phyloP scores from a whole-genome alignment of 1,140 invertebrate genomes.

The Homarus americanus region DNA sequence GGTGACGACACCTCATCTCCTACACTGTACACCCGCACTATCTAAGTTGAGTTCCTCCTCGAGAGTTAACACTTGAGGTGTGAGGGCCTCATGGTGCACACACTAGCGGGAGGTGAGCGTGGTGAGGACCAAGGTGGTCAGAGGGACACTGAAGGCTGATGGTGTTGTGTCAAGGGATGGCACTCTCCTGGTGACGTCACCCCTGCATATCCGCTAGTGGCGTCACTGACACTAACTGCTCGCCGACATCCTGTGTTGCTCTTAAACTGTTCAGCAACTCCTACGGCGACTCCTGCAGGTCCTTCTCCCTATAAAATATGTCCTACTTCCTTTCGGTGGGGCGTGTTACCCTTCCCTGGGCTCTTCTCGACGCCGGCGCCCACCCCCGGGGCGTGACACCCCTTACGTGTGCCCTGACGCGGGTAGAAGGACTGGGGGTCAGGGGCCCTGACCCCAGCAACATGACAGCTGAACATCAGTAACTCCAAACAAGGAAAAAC shows the following conservation, averaged over 20 bases:
- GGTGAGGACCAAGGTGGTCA: background rate
- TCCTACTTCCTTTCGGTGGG: too few relatives aligned
- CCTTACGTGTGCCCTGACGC: conserved; percentile 14
- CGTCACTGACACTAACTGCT: background rate
- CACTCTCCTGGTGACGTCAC: conserved; percentile 8
- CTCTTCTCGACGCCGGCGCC: background rate
- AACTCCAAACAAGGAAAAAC: background rate
- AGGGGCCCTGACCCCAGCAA: conserved; percentile 22
- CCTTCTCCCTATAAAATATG: too few relatives aligned
- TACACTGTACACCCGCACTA: too few relatives aligned
- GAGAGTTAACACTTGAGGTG: background rate
- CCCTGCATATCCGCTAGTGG: background rate
- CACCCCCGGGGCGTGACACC: background rate
- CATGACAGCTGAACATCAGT: conserved; percentile 26
- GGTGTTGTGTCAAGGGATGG: background rate
- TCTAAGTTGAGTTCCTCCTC: background rate
- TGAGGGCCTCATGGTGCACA: background rate
- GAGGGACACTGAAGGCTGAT: background rate
- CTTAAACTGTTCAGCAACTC: background rate
- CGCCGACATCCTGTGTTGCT: background rate
- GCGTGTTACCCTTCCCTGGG: background rate
- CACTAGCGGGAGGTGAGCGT: background rate
- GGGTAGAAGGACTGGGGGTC: background rate
- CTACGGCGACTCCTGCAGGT: too few relatives aligned
- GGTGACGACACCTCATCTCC: background rate